phyloP scores from a whole-genome alignment of 2,113 vertebrate species.

The Aramus guarauna region DNA sequence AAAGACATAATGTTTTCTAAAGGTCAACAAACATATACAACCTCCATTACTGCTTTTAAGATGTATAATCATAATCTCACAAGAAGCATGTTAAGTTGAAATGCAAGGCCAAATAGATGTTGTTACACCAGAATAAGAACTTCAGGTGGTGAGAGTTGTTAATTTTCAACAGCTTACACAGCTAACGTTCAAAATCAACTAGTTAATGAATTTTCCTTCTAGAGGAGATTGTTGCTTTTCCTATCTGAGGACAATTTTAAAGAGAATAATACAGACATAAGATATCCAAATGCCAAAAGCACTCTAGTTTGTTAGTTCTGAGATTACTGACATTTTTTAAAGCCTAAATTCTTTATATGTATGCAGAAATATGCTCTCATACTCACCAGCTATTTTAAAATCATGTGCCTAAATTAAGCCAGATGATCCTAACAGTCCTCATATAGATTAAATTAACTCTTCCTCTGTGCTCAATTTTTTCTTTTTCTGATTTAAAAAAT shows the following conservation, averaged over 20 bases:
- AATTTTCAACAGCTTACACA: constrained; percentile 36
- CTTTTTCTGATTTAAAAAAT: background rate
- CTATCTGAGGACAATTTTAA: background rate
- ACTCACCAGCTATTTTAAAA: background rate
- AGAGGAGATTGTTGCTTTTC: background rate
- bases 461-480: background rate
- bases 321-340: background rate
- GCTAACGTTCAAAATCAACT: constrained; percentile 7
- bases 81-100: background rate
- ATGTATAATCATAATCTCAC: background rate
- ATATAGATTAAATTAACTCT: background rate
- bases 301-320: background rate
- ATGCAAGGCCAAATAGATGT: background rate
- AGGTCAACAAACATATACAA: background rate
- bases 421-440: background rate
- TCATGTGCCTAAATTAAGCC: background rate
- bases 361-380: background rate
- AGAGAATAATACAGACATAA: background rate
- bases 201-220: constrained; percentile 15
- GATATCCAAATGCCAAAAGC: background rate
- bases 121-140: background rate
- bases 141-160: background rate
- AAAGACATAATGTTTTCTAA: background rate
- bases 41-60: background rate
- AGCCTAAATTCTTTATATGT: background rate